Percentiles rank a stretch among this genome's conserved stretches.
Conservation (phyloP, 2,113 vertebrate genomes). For the Brachyistius frenatus region DNA sequence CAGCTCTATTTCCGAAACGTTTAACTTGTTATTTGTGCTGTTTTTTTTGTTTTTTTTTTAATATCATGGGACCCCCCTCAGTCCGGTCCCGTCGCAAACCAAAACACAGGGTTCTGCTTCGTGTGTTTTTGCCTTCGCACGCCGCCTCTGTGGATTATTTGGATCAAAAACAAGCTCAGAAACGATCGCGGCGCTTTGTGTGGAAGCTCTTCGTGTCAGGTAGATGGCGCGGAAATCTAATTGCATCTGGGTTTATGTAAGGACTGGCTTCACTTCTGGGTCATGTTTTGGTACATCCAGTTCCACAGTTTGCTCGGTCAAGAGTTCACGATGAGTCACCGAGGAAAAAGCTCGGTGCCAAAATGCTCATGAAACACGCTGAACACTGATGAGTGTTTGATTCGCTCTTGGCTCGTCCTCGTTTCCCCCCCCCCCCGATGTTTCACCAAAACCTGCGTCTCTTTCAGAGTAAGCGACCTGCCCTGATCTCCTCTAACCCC, state of each 20-base stretch:
- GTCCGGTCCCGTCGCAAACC: too few relatives aligned
- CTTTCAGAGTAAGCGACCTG: too few relatives aligned
- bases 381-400: constrained; percentile 1
- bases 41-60: not conserved
- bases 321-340: constrained; percentile 76
- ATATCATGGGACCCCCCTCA: not conserved
- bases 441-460: too few relatives aligned
- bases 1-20: constrained; percentile 60
- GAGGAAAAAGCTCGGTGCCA: constrained; percentile 47
- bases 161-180: constrained; percentile 39
- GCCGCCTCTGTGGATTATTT: constrained; percentile 7
- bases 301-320: constrained; percentile 57
- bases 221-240: constrained; percentile 49
- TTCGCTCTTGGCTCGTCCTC: not conserved
- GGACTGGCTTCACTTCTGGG: constrained; percentile 64
- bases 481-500: too few relatives aligned
- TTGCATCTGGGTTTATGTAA: constrained; percentile 66
- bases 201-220: constrained; percentile 18
- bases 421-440: too few relatives aligned
- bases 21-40: constrained; percentile 33
- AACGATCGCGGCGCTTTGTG: constrained; percentile 28
- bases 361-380: constrained; percentile 20
- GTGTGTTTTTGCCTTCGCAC: not conserved
- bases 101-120: not conserved
- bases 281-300: constrained; percentile 77